phyloP scores from a whole-genome alignment of 2,113 vertebrate species.

The Gallinago paraguaiae region DNA sequence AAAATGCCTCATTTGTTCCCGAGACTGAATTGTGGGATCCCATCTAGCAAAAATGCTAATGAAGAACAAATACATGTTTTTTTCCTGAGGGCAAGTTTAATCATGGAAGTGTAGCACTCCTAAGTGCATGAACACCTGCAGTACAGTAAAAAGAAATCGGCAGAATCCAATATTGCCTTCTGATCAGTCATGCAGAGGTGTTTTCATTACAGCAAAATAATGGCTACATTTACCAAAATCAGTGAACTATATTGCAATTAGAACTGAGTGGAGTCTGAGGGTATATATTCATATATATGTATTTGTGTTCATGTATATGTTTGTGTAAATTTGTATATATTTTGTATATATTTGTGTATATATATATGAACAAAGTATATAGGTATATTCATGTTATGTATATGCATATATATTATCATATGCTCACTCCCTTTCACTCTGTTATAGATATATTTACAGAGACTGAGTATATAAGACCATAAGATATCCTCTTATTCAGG shows the following conservation, averaged over 20 bases:
- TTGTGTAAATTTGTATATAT: not conserved
- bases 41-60: conserved; percentile 21
- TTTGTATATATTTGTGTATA: not conserved
- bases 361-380: not conserved
- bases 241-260: not conserved
- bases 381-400: not conserved
- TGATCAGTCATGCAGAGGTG: not conserved
- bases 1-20: not conserved
- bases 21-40: not conserved
- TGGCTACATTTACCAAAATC: not conserved
- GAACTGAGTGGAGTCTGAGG: not conserved
- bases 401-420: not conserved
- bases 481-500: not conserved
- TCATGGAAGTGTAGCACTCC: not conserved
- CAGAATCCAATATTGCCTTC: not conserved
- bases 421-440: accelerated
- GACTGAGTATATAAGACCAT: not conserved
- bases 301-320: not conserved
- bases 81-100: not conserved
- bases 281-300: not conserved
- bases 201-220: not conserved
- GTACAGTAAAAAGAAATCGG: not conserved
- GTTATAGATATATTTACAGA: not conserved
- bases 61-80: not conserved
- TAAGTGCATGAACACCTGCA: not conserved